phyloP scores from a whole-genome alignment of 2,888 invertebrate genomes.

The Helobdella robusta region DNA sequence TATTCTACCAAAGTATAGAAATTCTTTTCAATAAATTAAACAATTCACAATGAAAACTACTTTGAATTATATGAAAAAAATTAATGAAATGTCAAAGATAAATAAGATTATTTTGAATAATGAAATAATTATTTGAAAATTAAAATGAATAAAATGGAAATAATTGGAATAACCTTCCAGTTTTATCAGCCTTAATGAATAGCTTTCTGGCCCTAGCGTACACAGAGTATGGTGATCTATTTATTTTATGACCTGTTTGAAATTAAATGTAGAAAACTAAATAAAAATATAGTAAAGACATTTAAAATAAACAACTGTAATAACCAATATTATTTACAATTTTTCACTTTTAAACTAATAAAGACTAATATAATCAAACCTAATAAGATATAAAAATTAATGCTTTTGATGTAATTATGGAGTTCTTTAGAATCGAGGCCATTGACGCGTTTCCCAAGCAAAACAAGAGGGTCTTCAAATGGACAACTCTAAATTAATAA shows the following conservation, averaged over 20 bases:
- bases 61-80: not conserved
- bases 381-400: not conserved
- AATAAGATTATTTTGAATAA: not conserved
- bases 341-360: not conserved
- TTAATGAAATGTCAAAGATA: too few species aligned
- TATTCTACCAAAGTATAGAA: too few species aligned
- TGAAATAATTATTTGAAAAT: not conserved
- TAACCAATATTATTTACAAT: not conserved
- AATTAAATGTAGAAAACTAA: not conserved
- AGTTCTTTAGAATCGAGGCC: too few species aligned
- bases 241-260: constrained; percentile 15
- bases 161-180: constrained; percentile 8
- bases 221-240: constrained; percentile 18
- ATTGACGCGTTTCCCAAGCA: too few species aligned
- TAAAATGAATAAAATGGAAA: not conserved
- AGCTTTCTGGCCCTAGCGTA: constrained; percentile 18
- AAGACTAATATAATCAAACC: not conserved
- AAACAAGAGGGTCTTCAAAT: too few species aligned
- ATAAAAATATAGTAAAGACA: too few species aligned
- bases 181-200: constrained; percentile 6
- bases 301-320: too few species aligned
- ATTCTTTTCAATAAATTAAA: not conserved
- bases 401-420: not conserved
- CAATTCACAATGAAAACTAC: not conserved
- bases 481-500: too few species aligned